Evolutionary conservation across 2,113 vertebrate genomes (phyloP), one percentile per base, ranked within the genome.

Genomic region (Melanerpes formicivorus): DNA sequence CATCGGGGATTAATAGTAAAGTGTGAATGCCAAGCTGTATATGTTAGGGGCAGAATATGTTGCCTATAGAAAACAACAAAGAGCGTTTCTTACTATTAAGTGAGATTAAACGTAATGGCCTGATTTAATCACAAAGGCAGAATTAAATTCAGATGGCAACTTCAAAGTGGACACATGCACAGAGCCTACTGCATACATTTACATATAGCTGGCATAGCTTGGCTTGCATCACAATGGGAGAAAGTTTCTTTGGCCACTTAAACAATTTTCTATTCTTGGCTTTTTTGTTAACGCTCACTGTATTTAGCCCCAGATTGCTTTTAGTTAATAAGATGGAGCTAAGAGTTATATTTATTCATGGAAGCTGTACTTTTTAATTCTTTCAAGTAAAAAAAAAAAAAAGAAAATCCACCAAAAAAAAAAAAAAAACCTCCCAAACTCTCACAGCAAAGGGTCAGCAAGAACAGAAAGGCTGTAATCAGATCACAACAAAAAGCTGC

Each of bases 31-130:
- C 98, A 97, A 97, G 97, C 98, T 97, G 98, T 98, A 98, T 98
- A 98, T 98, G 97, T 98, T 97, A 97, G 97, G 97, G 95, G 94
- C 97, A 97, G 97, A 98, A 98, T 98, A 98, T 98, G 98, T 98
- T 98, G 97, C 97, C 97, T 98, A 98, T 98, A 98, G 98, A 98
- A 98, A 97, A 95, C 97, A 96, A 98, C 98, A 98, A 98, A 98
- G 97, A 97, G 91, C 96, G 95, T 97, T 97, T 97, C 97, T 98
- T 97, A 98, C 98, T 98, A 98, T 98, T 98, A 98, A 98, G 98
- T 98, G 98, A 98, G 98, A 98, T 98, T 98, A 98, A 98, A 98
- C 97, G 97, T 98, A 98, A 98, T 98, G 97, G 98, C 96, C 97
- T 98, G 98, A 98, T 98, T 98, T 97, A 96, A 97, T 97, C 97